Conservation (phyloP, 2,888 invertebrate species). For the Theretra japonica region DNA sequence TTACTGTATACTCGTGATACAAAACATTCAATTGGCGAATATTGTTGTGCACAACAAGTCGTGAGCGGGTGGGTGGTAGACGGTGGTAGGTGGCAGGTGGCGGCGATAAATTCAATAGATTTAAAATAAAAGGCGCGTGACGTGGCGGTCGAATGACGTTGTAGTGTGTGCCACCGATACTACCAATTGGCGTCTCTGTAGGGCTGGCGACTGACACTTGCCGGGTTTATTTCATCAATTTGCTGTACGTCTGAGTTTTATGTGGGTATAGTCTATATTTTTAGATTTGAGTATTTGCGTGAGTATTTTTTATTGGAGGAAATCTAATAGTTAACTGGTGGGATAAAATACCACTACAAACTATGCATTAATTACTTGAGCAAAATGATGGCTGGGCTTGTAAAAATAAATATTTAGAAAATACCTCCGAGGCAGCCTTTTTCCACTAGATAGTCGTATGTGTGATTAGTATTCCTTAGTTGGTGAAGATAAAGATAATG, state of each 20-base stretch:
- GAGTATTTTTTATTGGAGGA: no score
- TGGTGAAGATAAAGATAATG: no score
- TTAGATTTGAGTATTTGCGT: no score
- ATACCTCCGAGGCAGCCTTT: no score
- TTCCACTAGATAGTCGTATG: no score
- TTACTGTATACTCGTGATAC: background rate
- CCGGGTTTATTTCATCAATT: background rate
- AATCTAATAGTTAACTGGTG: no score
- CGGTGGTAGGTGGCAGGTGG: constrained; percentile 35
- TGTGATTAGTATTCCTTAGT: no score
- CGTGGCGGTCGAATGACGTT: constrained; percentile 30
- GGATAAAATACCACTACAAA: no score
- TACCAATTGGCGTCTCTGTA: background rate
- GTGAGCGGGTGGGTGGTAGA: background rate
- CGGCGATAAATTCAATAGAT: constrained; percentile 42
- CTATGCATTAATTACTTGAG: no score
- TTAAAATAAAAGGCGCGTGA: constrained; percentile 42
- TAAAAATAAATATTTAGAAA: no score
- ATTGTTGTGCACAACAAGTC: constrained; percentile 11
- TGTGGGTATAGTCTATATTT: background rate
- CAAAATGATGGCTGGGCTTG: no score
- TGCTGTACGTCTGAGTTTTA: background rate
- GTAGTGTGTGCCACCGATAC: background rate
- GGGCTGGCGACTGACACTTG: background rate
- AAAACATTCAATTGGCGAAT: constrained; percentile 13